phyloP scores from a whole-genome alignment of 2,888 invertebrate species.

The Parapristionchus giblindavisi region DNA sequence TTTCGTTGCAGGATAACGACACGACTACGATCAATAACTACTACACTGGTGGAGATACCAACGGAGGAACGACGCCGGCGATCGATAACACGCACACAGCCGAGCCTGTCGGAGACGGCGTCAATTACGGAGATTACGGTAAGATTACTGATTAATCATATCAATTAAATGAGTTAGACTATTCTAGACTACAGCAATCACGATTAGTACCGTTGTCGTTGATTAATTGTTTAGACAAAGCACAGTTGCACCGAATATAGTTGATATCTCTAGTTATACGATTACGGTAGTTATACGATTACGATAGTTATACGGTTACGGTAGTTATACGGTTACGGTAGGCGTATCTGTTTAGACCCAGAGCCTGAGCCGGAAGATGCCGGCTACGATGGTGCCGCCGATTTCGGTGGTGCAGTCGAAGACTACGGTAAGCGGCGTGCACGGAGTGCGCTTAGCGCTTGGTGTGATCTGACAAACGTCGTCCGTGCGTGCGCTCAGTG shows the following conservation, averaged over 20 bases:
- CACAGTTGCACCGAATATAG: too few species aligned
- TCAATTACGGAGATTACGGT: conserved; percentile 36
- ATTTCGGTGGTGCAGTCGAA: background rate
- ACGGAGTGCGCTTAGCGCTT: conserved; percentile 2
- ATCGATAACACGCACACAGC: conserved; percentile 9
- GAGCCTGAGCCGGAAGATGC: conserved; percentile 10
- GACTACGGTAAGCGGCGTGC: conserved; percentile 7
- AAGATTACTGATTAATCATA: background rate
- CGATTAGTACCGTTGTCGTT: too few species aligned
- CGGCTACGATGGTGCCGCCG: background rate
- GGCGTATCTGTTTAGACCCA: background rate
- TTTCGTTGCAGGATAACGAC: conserved; percentile 56
- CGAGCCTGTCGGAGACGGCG: conserved; percentile 30
- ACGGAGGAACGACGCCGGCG: conserved; percentile 1
- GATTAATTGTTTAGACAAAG: too few species aligned
- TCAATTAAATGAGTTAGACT: background rate
- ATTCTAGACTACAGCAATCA: too few species aligned
- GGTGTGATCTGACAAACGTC: conserved; percentile 5
- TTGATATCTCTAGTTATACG: too few species aligned
- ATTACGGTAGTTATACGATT: too few species aligned
- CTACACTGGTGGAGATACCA: conserved; percentile 48
- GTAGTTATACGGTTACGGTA: conserved; percentile 22
- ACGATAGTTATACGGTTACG: too few species aligned
- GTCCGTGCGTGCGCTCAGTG: background rate
- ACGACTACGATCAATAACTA: conserved; percentile 61